Evolutionary conservation across 92 coral and sea anemone species (phyloP).

Genomic region (Ricordea florida): DNA sequence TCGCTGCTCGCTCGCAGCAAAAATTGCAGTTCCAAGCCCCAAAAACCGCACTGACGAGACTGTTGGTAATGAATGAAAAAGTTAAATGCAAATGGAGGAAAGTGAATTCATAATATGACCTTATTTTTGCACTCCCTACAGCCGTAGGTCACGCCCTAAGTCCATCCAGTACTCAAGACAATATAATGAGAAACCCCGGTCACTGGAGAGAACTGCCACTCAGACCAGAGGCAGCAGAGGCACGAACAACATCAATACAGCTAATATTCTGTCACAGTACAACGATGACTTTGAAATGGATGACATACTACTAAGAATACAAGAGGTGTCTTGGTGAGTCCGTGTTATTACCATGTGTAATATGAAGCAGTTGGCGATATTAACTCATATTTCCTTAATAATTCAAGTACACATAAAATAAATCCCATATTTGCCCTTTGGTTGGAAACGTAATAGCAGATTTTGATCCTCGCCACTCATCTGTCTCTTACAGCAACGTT

Average conservation of each 20-base stretch:
- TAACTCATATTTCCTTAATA: too few relatives aligned
- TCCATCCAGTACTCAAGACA: not conserved
- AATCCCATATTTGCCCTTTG: too few relatives aligned
- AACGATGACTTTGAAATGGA: too few relatives aligned
- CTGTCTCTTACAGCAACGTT: too few relatives aligned
- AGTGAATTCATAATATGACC: not conserved
- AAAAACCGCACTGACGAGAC: not conserved
- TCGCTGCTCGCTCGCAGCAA: too few relatives aligned
- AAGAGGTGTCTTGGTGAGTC: constrained; percentile 61
- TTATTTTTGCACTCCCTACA: not conserved
- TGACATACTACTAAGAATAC: constrained; percentile 33
- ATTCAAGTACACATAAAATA: too few relatives aligned
- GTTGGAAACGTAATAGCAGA: too few relatives aligned
- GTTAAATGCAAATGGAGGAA: not conserved
- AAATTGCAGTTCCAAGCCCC: too few relatives aligned
- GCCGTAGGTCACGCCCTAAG: not conserved
- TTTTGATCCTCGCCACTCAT: too few relatives aligned
- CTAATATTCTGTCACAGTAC: constrained; percentile 14
- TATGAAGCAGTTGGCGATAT: not conserved
- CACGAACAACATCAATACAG: too few relatives aligned
- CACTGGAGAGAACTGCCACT: not conserved
- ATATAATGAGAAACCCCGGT: not conserved
- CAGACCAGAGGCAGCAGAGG: not conserved
- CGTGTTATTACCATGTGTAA: too few relatives aligned
- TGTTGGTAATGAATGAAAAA: not conserved